These are phyloP conservation scores for Pheosia tremula DNA, from an alignment of 2,888 invertebrate species.

Conservation along the genomic window DNA sequence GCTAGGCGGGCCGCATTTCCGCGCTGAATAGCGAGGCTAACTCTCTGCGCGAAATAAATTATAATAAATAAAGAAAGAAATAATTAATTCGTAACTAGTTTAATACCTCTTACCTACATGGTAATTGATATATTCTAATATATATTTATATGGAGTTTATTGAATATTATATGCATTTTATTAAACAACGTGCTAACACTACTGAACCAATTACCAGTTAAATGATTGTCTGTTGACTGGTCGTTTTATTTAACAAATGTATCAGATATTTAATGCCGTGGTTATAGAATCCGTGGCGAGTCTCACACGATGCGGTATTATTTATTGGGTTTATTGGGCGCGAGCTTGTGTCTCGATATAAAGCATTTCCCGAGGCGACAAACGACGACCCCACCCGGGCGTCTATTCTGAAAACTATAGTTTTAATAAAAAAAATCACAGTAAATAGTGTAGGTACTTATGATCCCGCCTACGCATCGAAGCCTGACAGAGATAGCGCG, in stretches of 20 bases:
- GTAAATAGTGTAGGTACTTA: too few relatives aligned
- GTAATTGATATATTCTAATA: too few relatives aligned
- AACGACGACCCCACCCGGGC: slow-evolving; percentile 44
- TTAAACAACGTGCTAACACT: slow-evolving; percentile 10
- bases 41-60: too few relatives aligned
- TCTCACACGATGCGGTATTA: slow-evolving; percentile 75
- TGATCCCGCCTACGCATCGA: too few relatives aligned
- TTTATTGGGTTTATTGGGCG: slow-evolving; percentile 78
- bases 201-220: slow-evolving; percentile 46
- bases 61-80: too few relatives aligned
- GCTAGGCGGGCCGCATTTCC: too few relatives aligned
- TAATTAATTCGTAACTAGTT: too few relatives aligned
- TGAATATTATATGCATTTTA: too few relatives aligned
- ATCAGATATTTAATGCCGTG: slow-evolving; percentile 63
- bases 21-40: too few relatives aligned
- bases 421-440: not conserved
- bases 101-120: too few relatives aligned
- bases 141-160: too few relatives aligned
- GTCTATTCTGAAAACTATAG: slow-evolving; percentile 33
- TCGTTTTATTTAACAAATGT: slow-evolving; percentile 56
- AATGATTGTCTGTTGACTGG: slow-evolving; percentile 36
- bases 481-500: too few relatives aligned
- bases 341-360: slow-evolving; percentile 63
- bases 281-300: slow-evolving; percentile 70
- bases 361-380: slow-evolving; percentile 80